Conservation (phyloP, 1,140 invertebrate species). For the Drosophila ficusphila region DNA sequence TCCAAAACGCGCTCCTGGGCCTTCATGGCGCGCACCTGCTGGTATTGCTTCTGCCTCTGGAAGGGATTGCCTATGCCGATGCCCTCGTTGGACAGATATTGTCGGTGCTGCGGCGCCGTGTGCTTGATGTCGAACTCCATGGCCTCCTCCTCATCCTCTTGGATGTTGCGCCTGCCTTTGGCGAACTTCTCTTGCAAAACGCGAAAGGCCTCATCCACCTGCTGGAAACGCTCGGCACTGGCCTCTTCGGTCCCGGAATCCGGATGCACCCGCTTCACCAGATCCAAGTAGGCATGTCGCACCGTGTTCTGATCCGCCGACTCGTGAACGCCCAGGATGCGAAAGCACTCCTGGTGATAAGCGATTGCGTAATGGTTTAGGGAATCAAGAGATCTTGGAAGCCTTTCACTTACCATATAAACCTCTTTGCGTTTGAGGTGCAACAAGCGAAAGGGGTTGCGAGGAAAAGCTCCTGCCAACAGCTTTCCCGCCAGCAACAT, state of each 20-base stretch:
- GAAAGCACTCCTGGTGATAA: slow-evolving; percentile 87
- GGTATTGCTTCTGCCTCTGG: slow-evolving; percentile 91
- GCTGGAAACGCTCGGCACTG: slow-evolving; percentile 89
- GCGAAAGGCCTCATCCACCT: slow-evolving; percentile 87
- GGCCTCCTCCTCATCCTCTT: slow-evolving; percentile 84
- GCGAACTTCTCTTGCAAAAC: slow-evolving; percentile 86
- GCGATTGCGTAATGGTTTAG: background rate
- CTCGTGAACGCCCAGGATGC: slow-evolving; percentile 87
- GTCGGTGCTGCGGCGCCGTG: slow-evolving; percentile 94
- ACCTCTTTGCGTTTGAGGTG: slow-evolving; percentile 56
- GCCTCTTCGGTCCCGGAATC: slow-evolving; percentile 90
- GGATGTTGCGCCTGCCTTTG: slow-evolving; percentile 84
- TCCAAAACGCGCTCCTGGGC: slow-evolving; percentile 91
- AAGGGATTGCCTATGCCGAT: slow-evolving; percentile 90
- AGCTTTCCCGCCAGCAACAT: slow-evolving; percentile 25
- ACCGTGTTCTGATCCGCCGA: slow-evolving; percentile 90
- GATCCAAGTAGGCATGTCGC: slow-evolving; percentile 88
- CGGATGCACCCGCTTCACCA: slow-evolving; percentile 93
- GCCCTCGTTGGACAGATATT: slow-evolving; percentile 92
- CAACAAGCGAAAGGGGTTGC: slow-evolving; percentile 16
- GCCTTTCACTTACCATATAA: slow-evolving; percentile 41
- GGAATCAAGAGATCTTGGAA: background rate
- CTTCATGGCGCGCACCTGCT: slow-evolving; percentile 88
- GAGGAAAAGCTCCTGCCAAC: background rate
- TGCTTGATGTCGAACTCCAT: slow-evolving; percentile 88